phyloP scores from a whole-genome alignment of 2,888 invertebrate species.

The Epicampocera succincta region DNA sequence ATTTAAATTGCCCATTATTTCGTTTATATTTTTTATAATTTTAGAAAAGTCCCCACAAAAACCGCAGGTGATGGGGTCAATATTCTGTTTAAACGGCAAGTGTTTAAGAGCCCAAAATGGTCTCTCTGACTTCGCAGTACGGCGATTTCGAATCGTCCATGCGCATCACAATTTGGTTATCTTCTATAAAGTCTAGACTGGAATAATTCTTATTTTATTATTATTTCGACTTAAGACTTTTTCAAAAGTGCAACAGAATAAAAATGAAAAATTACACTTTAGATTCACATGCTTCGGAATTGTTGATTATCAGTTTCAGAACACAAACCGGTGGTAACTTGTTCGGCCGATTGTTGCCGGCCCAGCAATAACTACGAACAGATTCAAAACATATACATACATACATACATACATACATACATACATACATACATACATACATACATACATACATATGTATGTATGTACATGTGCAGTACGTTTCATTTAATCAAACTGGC shows the following conservation, averaged over 20 bases:
- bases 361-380: too few species aligned
- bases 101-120: background rate
- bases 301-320: background rate
- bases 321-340: too few species aligned
- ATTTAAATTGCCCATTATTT: constrained; percentile 38
- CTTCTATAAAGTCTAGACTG: constrained; percentile 56
- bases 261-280: too few species aligned
- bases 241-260: constrained; percentile 22
- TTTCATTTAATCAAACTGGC: too few species aligned
- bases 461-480: too few species aligned
- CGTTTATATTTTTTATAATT: background rate
- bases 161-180: constrained; percentile 29
- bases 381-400: too few species aligned
- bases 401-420: too few species aligned
- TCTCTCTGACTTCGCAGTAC: too few species aligned
- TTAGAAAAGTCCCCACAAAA: constrained; percentile 12
- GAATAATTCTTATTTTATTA: constrained; percentile 13
- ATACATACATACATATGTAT: too few species aligned
- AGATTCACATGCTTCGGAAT: constrained; percentile 1
- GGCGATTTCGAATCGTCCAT: background rate
- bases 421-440: too few species aligned
- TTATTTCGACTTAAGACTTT: constrained; percentile 18
- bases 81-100: constrained; percentile 11
- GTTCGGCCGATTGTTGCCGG: too few species aligned
- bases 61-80: constrained; percentile 28